Evolutionary conservation across 2,113 vertebrate genomes (phyloP), one percentile per base, ranked within the genome.

Genomic region (Hassar affinis): DNA sequence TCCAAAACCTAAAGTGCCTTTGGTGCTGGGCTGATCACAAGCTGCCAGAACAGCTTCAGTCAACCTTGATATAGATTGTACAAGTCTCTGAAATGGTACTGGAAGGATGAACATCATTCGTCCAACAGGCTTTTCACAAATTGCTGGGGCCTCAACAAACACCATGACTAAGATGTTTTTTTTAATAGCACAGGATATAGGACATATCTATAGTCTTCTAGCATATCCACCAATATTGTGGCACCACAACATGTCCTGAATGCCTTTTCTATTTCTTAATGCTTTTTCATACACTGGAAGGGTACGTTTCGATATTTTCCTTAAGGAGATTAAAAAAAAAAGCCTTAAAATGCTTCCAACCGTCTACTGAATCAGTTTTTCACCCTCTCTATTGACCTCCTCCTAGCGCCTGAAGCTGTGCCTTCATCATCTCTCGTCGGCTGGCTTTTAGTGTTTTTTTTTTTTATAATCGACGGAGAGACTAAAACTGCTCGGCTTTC

Each of bases 331-430:
- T 49, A 69, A 69, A 54, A 56, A 54, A 6, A 18, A 51, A 4
- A 52, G 74, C 80, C 80, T 74, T 86, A 57, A 79, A 68, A 35
- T 42, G 25, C 77, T 84, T 74, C 82, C 82, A 86, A 68, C 14
- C 49, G 35, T 51, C 35, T 45, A 77, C 20, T 49, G 38, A 84
- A 81, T 51, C 35, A 57, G 25, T 68, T 79, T 68, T 77, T 77
- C 22, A 18, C 30, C 79, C 78, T 64, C 66, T 86, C 68, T 77
- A 47, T 30, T 15, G 66, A 84, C 78, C 78, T 81, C 82, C 52
- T 69, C 42, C 66, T 51, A 20, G 17, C 79, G 71, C 78, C 84
- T 77, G 57, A 57, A 51, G 82, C 81, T 47, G 78, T 45, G 54
- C 82, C 68, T 80, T 85, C 83, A 78, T 76, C 64, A 7, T 68